Evolutionary conservation across 1,140 invertebrate genomes (phyloP).

Genomic region (Euura saliciscinereae): DNA sequence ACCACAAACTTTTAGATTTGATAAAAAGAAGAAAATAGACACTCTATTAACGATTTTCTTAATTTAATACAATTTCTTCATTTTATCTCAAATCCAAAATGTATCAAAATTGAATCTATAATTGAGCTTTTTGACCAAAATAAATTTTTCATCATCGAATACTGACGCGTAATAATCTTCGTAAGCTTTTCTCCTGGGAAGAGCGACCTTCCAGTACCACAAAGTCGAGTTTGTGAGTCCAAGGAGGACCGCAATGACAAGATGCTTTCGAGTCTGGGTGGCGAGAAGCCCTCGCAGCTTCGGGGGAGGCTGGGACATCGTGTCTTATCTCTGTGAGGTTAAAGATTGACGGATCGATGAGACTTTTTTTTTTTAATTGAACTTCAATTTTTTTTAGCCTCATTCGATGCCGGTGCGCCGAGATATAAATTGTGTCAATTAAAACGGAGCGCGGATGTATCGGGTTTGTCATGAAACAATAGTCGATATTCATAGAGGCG

Average conservation of each 20-base stretch:
- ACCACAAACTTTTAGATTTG: background rate
- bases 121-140: too few species aligned
- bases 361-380: too few species aligned
- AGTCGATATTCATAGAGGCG: too few species aligned
- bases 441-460: too few species aligned
- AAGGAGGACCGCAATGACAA: background rate
- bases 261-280: background rate
- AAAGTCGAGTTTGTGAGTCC: background rate
- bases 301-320: too few species aligned
- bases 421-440: too few species aligned
- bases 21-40: background rate
- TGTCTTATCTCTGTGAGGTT: too few species aligned
- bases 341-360: too few species aligned
- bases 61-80: background rate
- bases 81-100: background rate
- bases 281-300: background rate
- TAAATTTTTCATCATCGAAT: background rate
- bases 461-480: too few species aligned
- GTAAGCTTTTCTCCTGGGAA: background rate
- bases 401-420: too few species aligned
- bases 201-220: background rate
- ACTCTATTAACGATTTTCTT: background rate
- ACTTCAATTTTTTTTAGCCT: too few species aligned
- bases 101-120: too few species aligned
- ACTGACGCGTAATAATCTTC: background rate